Percentiles rank a stretch among this genome's conserved stretches.
These are phyloP conservation scores for Eupithecia abbreviata DNA, from an alignment of 2,888 invertebrate genomes.

Conservation along the genomic window DNA sequence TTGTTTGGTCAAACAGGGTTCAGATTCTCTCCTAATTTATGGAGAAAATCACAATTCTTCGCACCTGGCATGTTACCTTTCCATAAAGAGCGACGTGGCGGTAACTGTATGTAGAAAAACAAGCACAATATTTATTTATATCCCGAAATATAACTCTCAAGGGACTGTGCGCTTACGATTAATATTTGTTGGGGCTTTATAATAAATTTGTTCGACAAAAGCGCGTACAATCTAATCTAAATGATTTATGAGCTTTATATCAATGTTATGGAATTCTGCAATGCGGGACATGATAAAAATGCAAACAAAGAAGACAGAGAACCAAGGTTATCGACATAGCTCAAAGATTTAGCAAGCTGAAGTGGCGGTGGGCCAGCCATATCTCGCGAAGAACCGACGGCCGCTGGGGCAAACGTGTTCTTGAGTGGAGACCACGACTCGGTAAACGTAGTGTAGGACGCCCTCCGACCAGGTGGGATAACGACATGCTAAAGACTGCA, in stretches of 20 bases:
- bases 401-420: too few relatives aligned
- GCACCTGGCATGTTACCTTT: conserved; percentile 16
- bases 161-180: not conserved
- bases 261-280: not conserved
- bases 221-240: conserved; percentile 3
- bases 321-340: too few relatives aligned
- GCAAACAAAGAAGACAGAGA: too few relatives aligned
- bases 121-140: not conserved
- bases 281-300: not conserved
- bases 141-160: not conserved
- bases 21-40: conserved; percentile 2
- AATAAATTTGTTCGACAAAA: conserved; percentile 9
- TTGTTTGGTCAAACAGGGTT: not conserved
- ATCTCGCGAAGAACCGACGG: too few relatives aligned
- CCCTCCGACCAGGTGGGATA: too few relatives aligned
- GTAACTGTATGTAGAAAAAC: not conserved
- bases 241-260: conserved; percentile 1
- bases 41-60: conserved; percentile 11
- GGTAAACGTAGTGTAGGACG: too few relatives aligned
- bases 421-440: too few relatives aligned
- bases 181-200: not conserved
- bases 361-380: too few relatives aligned
- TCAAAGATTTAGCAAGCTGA: too few relatives aligned
- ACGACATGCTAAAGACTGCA: too few relatives aligned
- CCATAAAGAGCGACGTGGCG: not conserved